Conservation (phyloP, 1,140 invertebrate genomes). For the Drosophila carrolli region DNA sequence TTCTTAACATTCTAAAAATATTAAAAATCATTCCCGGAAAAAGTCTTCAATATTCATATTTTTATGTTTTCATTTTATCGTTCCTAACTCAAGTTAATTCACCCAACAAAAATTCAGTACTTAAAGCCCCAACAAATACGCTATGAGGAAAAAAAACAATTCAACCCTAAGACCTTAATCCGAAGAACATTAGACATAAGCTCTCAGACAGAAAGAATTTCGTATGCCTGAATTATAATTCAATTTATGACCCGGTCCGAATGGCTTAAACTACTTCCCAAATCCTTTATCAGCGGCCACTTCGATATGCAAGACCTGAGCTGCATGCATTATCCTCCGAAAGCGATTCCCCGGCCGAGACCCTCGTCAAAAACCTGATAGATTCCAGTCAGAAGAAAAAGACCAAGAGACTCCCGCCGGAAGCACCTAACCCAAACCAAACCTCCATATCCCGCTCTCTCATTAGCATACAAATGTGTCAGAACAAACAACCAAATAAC, state of each 20-base stretch:
- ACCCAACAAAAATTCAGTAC: slow-evolving; percentile 7
- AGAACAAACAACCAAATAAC: slow-evolving; percentile 77
- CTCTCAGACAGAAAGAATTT: slow-evolving; percentile 19
- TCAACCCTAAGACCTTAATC: slow-evolving; percentile 32
- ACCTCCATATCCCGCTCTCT: slow-evolving; percentile 22
- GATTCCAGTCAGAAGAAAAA: slow-evolving; percentile 37
- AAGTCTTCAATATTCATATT: slow-evolving; percentile 6
- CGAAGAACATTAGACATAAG: slow-evolving; percentile 37
- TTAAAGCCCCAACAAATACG: slow-evolving; percentile 13
- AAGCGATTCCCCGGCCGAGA: slow-evolving; percentile 20
- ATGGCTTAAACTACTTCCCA: slow-evolving; percentile 37
- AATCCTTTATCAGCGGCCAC: slow-evolving; percentile 49
- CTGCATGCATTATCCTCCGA: slow-evolving; percentile 48
- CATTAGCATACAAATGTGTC: slow-evolving; percentile 83
- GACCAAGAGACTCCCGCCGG: slow-evolving; percentile 50
- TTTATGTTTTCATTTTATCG: slow-evolving; percentile 10
- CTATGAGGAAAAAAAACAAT: not conserved
- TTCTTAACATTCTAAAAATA: not conserved
- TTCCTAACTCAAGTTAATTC: slow-evolving; percentile 17
- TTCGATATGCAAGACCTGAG: slow-evolving; percentile 53
- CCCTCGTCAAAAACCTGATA: slow-evolving; percentile 51
- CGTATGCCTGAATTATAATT: slow-evolving; percentile 48
- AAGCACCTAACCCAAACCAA: slow-evolving; percentile 53
- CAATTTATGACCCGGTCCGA: slow-evolving; percentile 43
- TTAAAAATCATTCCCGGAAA: slow-evolving; percentile 2